These are phyloP conservation scores for Antedon mediterranea DNA, from an alignment of 53 echinoderm and acorn worm genomes.

Conservation along the genomic window DNA sequence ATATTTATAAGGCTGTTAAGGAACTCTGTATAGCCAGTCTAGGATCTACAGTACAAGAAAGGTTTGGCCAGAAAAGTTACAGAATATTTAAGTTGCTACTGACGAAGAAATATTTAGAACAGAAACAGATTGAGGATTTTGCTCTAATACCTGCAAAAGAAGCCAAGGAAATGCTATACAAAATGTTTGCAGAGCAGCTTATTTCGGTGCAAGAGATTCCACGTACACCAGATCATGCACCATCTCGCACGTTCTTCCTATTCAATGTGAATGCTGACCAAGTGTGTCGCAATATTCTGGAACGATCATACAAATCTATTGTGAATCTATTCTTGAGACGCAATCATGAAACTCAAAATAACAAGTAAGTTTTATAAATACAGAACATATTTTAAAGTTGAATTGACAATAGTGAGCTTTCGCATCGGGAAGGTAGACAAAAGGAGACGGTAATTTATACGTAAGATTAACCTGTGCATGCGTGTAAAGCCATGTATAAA, in stretches of 20 bases:
- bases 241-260: constrained; percentile 86
- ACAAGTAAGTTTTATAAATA: constrained; percentile 81
- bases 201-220: constrained; percentile 86
- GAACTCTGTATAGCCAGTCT: constrained; percentile 44
- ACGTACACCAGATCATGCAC: constrained; percentile 88
- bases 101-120: constrained; percentile 79
- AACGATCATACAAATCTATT: constrained; percentile 67
- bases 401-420: no score
- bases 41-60: constrained; percentile 71
- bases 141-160: constrained; percentile 94
- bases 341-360: constrained; percentile 65
- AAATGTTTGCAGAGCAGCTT: constrained; percentile 81
- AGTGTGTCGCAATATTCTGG: constrained; percentile 56
- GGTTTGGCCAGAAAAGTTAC: constrained; percentile 91
- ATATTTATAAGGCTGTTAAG: constrained; percentile 55
- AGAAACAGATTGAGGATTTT: constrained; percentile 95
- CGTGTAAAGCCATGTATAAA: no score
- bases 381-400: neutral
- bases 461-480: no score
- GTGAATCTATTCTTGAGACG: constrained; percentile 67
- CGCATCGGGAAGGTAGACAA: no score
- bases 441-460: no score
- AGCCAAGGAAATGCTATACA: constrained; percentile 90
- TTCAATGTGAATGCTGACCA: constrained; percentile 62
- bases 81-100: constrained; percentile 87